Conservation (phyloP, 2,113 vertebrate species). For the Bucco capensis region DNA sequence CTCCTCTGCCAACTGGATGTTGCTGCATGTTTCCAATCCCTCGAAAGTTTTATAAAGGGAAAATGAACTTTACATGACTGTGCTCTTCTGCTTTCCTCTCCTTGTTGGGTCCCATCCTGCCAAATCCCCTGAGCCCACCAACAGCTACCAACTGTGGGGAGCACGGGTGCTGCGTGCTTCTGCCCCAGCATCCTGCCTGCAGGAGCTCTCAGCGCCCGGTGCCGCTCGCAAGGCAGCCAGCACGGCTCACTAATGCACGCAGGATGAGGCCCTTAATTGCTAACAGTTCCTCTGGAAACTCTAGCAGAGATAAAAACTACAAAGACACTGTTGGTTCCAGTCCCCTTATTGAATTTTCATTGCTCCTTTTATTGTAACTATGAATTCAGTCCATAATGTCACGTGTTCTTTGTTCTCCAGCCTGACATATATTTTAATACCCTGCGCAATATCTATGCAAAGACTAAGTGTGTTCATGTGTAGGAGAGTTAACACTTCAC, state of each 20-base stretch:
- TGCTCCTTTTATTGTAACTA: conserved; percentile 58
- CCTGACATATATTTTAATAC: conserved; percentile 55
- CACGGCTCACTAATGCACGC: rapidly evolving
- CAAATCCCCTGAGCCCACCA: neutral
- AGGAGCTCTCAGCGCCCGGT: neutral
- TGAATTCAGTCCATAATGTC: conserved; percentile 45
- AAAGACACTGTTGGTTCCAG: conserved; percentile 55
- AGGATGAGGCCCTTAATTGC: conserved; percentile 57
- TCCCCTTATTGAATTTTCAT: conserved; percentile 63
- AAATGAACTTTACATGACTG: neutral
- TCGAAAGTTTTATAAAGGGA: neutral
- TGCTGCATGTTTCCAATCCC: neutral
- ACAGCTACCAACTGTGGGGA: neutral
- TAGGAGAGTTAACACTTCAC: conserved; percentile 45
- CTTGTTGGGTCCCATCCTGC: neutral
- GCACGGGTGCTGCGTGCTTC: neutral
- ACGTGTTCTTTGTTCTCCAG: conserved; percentile 61
- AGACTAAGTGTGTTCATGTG: conserved; percentile 29
- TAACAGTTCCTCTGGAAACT: conserved; percentile 58
- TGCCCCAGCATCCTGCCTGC: rapidly evolving
- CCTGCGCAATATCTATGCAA: neutral
- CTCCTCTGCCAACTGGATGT: conserved; percentile 9
- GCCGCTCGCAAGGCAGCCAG: neutral
- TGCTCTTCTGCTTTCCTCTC: neutral
- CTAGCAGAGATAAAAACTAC: conserved; percentile 59